A percentile compares a stretch with the other conserved stretches of the same genome.
phyloP scores from a whole-genome alignment of 2,797 vertebrate genomes.

The Malacoraja senta region DNA sequence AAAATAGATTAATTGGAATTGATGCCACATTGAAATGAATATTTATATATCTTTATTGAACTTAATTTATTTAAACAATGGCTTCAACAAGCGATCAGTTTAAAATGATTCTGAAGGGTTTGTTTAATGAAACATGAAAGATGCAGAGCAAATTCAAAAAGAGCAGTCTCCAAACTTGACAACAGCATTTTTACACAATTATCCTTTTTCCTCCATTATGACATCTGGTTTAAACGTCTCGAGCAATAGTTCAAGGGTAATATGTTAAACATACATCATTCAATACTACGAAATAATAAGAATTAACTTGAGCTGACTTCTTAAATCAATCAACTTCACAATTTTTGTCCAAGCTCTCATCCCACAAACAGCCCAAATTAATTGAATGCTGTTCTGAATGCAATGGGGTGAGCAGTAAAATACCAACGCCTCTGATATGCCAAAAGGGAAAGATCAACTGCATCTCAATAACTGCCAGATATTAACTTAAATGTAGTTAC shows the following conservation, averaged over 20 bases:
- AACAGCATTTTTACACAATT: slow-evolving; percentile 8
- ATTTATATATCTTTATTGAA: slow-evolving; percentile 25
- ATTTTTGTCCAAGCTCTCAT: background rate
- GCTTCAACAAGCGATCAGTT: background rate
- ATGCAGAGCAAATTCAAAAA: background rate
- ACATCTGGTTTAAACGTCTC: background rate
- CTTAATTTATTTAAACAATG: slow-evolving; percentile 20
- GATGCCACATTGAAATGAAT: slow-evolving; percentile 11
- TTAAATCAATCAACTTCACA: slow-evolving; percentile 18
- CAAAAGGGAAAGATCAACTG: slow-evolving; percentile 1
- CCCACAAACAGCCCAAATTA: background rate
- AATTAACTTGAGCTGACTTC: background rate
- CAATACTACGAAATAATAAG: background rate
- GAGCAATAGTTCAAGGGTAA: background rate
- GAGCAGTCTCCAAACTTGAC: background rate
- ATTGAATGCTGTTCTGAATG: background rate
- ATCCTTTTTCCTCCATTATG: background rate
- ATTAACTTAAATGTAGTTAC: slow-evolving; percentile 13
- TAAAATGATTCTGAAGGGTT: background rate
- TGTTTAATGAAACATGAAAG: slow-evolving; percentile 35
- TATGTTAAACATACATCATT: background rate
- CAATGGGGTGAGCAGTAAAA: background rate
- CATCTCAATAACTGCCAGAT: background rate
- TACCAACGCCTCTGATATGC: background rate
- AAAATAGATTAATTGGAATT: slow-evolving; percentile 22